A percentile compares a stretch with the other conserved stretches of the same genome.
phyloP scores from a whole-genome alignment of 2,797 vertebrate species.

The Sebastes oblongus region DNA sequence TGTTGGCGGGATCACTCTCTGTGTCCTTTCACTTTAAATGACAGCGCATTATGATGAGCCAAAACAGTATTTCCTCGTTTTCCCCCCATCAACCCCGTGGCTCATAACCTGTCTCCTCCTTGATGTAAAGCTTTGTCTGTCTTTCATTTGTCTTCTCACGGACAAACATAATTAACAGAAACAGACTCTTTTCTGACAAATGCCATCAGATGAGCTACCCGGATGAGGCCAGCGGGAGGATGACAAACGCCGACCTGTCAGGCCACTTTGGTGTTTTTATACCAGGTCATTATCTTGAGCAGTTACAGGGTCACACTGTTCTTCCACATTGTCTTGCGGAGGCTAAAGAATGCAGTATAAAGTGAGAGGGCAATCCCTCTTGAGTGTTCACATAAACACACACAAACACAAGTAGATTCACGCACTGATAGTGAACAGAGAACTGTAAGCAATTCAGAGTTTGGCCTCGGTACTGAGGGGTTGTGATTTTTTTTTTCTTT shows the following conservation, averaged over 20 bases:
- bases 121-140: not conserved
- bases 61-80: slow-evolving; percentile 22
- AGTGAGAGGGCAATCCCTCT: not conserved
- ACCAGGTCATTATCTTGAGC: slow-evolving; percentile 29
- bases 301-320: slow-evolving; percentile 8
- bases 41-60: slow-evolving; percentile 13
- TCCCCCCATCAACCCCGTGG: not conserved
- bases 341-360: slow-evolving; percentile 24
- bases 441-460: slow-evolving; percentile 44
- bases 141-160: slow-evolving; percentile 16
- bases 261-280: slow-evolving; percentile 17
- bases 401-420: slow-evolving; percentile 30
- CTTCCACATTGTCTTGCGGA: not conserved
- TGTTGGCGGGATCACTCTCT: slow-evolving; percentile 19
- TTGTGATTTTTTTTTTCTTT: slow-evolving; percentile 36
- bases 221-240: slow-evolving; percentile 5
- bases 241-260: not conserved
- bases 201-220: slow-evolving; percentile 4
- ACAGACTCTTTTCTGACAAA: slow-evolving; percentile 12
- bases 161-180: slow-evolving; percentile 2
- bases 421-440: slow-evolving; percentile 49
- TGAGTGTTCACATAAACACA: slow-evolving; percentile 3
- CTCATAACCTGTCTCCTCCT: slow-evolving; percentile 4
- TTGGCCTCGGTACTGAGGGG: slow-evolving; percentile 40
- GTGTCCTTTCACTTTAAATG: slow-evolving; percentile 18